Evolutionary conservation across 2,113 vertebrate species (phyloP), one percentile per base, ranked within the genome.

Genomic region (Mionectes macconnelli): DNA sequence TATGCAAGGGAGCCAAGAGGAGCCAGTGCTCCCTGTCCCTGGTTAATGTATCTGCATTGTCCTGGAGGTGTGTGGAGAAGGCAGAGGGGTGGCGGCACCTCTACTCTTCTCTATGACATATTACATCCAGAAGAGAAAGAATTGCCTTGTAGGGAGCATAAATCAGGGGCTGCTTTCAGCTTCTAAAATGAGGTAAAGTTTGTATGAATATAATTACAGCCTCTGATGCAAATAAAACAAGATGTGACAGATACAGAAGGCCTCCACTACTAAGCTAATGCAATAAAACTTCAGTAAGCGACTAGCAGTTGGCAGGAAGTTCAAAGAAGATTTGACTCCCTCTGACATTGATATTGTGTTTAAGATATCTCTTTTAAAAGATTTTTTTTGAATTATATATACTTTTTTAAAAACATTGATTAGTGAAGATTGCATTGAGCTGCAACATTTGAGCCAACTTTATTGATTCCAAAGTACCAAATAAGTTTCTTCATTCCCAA

Each of bases 151-250:
- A 90, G 94, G 93, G 76, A 95, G 59, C 89, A 96, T 97, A 96
- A 97, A 97, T 97, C 96, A 96, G 42, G 30, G 45, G 10, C 56
- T 67, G 74, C 94, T 94, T 96, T 94, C 76, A 87, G 87, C 73
- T 94, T 92, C 82, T 88, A 57, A 90, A 93, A 88, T 57, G 87
- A 90, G 15, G 15, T 44, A 75, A 94, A 83, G 63, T 97, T 97
- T 94, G 92, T 59, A 69, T 84, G 69, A 91, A 90, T 85, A 94
- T 92, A 97, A 96, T 97, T 97, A 94, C 47, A 94, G 92, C 66
- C 52, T 95, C 84, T 78, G 94, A 91, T 85, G 94, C 91, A 96
- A 95, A 94, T 97, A 96, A 96, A 96, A 97, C 94, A 96, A 96
- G 96, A 96, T 84, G 88, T 95, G 93, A 92, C 95, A 93, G 92